Evolutionary conservation across 2,113 vertebrate species (phyloP).

Genomic region (Channa maculata): DNA sequence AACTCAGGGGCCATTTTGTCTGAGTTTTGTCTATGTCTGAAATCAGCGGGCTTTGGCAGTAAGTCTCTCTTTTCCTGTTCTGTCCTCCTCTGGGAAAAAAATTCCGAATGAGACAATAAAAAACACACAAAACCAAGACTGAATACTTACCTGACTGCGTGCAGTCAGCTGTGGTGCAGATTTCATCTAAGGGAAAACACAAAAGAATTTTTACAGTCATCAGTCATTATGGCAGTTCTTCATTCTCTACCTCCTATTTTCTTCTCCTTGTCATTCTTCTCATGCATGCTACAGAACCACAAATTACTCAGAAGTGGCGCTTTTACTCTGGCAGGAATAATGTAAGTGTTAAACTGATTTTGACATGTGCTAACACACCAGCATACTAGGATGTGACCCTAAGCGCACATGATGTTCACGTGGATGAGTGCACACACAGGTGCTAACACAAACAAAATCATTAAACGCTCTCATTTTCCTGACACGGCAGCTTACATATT

Average conservation of each 20-base stretch:
- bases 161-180: slow-evolving; percentile 94
- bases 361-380: too few relatives aligned
- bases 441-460: slow-evolving; percentile 14
- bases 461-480: slow-evolving; percentile 45
- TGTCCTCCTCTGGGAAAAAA: slow-evolving; percentile 27
- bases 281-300: neutral
- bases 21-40: slow-evolving; percentile 19
- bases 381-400: slow-evolving; percentile 20
- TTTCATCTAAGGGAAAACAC: slow-evolving; percentile 85
- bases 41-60: slow-evolving; percentile 26
- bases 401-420: slow-evolving; percentile 9
- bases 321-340: slow-evolving; percentile 32
- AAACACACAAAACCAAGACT: slow-evolving; percentile 2
- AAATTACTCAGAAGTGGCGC: slow-evolving; percentile 13
- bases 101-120: slow-evolving; percentile 41
- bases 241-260: neutral
- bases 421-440: neutral
- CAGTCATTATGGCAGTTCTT: slow-evolving; percentile 32
- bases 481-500: slow-evolving; percentile 68
- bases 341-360: slow-evolving; percentile 2
- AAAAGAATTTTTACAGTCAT: slow-evolving; percentile 60
- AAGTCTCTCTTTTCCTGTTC: slow-evolving; percentile 17
- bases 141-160: slow-evolving; percentile 91
- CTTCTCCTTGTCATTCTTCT: slow-evolving; percentile 5
- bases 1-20: slow-evolving; percentile 27